These are phyloP conservation scores for Heliconius himera DNA, from an alignment of 1,140 invertebrate species.

Conservation along the genomic window DNA sequence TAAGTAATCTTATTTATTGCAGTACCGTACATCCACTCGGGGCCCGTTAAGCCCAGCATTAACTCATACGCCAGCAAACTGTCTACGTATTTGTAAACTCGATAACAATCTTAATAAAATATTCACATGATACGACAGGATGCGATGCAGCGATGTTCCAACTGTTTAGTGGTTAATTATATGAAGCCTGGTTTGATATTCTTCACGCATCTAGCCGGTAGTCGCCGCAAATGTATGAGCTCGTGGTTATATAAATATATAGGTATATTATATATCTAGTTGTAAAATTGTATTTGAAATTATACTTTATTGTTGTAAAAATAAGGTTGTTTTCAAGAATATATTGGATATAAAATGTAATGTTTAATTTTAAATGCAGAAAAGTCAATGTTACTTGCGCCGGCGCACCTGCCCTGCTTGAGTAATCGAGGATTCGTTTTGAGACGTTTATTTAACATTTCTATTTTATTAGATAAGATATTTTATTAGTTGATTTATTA, in stretches of 20 bases:
- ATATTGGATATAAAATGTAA: slow-evolving; percentile 18
- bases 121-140: slow-evolving; percentile 54
- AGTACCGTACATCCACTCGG: not conserved
- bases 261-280: not conserved
- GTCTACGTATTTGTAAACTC: slow-evolving; percentile 37
- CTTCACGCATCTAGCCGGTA: slow-evolving; percentile 55
- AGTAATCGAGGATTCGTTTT: slow-evolving; percentile 50
- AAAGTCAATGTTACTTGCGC: slow-evolving; percentile 44
- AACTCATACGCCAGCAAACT: slow-evolving; percentile 18
- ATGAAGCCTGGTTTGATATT: slow-evolving; percentile 57
- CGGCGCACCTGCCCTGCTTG: slow-evolving; percentile 56
- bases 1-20: slow-evolving; percentile 12
- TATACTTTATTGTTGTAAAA: not conserved
- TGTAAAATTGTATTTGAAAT: not conserved
- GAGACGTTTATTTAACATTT: slow-evolving; percentile 34
- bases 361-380: slow-evolving; percentile 14
- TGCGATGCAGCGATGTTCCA: slow-evolving; percentile 43
- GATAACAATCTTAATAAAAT: slow-evolving; percentile 52
- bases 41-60: slow-evolving; percentile 20
- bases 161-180: slow-evolving; percentile 55
- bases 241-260: slow-evolving; percentile 31
- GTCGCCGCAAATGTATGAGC: slow-evolving; percentile 53
- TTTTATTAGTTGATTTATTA: not conserved
- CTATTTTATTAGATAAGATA: slow-evolving; percentile 26
- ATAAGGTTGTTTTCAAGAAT: slow-evolving; percentile 21